Conservation (phyloP, 2,113 vertebrate species). For the Corythornis madagascariensis region DNA sequence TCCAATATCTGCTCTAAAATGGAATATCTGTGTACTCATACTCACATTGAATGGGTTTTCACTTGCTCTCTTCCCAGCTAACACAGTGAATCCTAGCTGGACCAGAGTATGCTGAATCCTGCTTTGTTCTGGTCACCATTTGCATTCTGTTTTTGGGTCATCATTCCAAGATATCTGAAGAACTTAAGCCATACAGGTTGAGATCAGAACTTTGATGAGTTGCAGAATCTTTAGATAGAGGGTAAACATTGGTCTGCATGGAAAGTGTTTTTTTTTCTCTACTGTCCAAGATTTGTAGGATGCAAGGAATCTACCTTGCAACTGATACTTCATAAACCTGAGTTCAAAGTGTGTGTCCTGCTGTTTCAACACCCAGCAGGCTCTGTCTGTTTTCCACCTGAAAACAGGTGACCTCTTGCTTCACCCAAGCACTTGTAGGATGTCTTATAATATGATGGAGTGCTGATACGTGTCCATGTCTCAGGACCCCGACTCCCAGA, state of each 20-base stretch:
- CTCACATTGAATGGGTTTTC: not conserved
- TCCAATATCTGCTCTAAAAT: not conserved
- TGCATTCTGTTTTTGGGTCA: not conserved
- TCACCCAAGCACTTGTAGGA: not conserved
- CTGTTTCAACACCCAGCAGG: not conserved
- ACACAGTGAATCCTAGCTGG: not conserved
- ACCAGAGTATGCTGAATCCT: not conserved
- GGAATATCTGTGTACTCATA: not conserved
- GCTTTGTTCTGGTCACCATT: not conserved
- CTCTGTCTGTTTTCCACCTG: too few species aligned
- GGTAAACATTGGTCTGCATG: not conserved
- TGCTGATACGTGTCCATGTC: not conserved
- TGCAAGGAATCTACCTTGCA: not conserved
- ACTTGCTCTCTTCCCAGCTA: not conserved
- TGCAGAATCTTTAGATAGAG: not conserved
- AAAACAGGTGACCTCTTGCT: not conserved
- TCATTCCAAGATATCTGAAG: not conserved
- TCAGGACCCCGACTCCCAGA: not conserved
- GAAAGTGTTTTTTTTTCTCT: not conserved
- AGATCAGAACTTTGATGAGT: not conserved
- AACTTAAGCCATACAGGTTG: not conserved
- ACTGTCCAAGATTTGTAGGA: not conserved
- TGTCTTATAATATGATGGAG: accelerated
- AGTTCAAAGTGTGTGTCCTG: not conserved
- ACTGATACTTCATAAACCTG: not conserved